phyloP scores from a whole-genome alignment of 2,113 vertebrate species.

The Eudyptes chrysolophus region DNA sequence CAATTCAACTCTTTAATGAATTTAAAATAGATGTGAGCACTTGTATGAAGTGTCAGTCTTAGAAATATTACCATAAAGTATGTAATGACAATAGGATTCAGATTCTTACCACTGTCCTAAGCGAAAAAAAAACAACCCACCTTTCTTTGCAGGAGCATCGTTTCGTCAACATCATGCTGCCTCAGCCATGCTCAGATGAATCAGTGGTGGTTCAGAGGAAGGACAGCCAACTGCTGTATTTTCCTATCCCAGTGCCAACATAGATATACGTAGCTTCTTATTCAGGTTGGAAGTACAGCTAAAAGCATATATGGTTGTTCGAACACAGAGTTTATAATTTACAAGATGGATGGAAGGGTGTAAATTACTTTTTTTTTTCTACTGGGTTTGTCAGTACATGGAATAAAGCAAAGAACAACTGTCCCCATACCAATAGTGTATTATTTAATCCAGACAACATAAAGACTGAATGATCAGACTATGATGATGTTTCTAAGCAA shows the following conservation, averaged over 20 bases:
- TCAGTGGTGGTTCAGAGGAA: neutral
- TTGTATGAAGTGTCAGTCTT: neutral
- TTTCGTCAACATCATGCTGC: neutral
- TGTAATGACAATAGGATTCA: neutral
- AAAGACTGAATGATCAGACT: neutral
- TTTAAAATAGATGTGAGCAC: neutral
- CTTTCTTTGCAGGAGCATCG: neutral
- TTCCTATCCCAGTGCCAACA: neutral
- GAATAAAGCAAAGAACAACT: neutral
- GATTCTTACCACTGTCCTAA: neutral
- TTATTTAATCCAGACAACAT: neutral
- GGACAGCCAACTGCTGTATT: neutral
- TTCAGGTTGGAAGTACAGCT: neutral
- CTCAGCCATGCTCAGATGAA: neutral
- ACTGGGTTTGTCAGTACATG: neutral
- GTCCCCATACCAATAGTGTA: neutral
- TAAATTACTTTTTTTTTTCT: neutral
- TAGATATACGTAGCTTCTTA: neutral
- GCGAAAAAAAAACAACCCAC: neutral
- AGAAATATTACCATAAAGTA: neutral
- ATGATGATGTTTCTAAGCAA: neutral
- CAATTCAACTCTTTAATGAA: neutral
- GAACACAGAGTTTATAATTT: neutral
- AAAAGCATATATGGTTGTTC: neutral
- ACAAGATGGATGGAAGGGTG: neutral